These are phyloP conservation scores for Noturus placidus DNA, from an alignment of 2,113 vertebrate genomes.

Conservation along the genomic window DNA sequence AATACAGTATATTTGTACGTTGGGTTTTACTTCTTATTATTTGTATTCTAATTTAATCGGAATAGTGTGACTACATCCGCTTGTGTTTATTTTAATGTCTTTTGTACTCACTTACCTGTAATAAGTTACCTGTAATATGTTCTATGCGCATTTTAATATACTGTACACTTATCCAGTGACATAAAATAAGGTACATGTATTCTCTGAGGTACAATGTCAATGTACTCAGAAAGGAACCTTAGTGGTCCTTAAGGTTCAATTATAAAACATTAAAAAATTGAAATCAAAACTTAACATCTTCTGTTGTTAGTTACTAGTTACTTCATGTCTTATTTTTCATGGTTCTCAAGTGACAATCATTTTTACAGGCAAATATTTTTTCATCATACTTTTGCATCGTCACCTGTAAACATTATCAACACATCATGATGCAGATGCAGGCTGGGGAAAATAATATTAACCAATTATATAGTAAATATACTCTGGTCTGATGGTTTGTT, in stretches of 20 bases:
- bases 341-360: neutral
- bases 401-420: neutral
- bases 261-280: neutral
- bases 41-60: neutral
- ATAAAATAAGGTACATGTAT: neutral
- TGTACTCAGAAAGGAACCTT: neutral
- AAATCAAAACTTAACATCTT: neutral
- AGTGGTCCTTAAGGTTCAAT: neutral
- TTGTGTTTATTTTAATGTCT: neutral
- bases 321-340: neutral
- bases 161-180: neutral
- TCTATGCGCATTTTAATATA: neutral
- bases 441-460: neutral
- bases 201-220: neutral
- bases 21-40: neutral
- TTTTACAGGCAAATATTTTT: too few species aligned
- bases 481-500: neutral
- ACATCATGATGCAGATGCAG: neutral
- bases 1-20: neutral
- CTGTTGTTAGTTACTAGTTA: neutral
- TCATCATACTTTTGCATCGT: neutral
- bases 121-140: too few species aligned
- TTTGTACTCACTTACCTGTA: neutral
- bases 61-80: neutral
- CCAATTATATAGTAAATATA: neutral